Conservation (phyloP, 1,140 invertebrate species). For the Ceratina australensis region DNA sequence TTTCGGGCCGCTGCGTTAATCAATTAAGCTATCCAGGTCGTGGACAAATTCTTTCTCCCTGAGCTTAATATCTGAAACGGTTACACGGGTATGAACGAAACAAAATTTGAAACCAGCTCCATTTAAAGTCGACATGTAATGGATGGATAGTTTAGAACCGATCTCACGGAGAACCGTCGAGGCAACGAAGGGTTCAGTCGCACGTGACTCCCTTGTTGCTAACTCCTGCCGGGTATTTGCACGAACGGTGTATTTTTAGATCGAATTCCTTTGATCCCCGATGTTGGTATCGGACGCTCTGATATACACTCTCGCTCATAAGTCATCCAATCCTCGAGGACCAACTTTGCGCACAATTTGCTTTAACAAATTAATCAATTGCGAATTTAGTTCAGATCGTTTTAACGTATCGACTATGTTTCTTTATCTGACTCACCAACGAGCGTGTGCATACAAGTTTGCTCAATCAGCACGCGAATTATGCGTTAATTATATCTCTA, state of each 20-base stretch:
- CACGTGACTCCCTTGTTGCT: not conserved
- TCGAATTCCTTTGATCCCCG: slow-evolving; percentile 5
- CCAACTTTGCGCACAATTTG: too few relatives aligned
- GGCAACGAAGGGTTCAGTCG: not conserved
- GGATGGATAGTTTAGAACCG: not conserved
- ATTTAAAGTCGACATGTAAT: too few relatives aligned
- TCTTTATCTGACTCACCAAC: too few relatives aligned
- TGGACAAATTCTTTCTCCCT: slow-evolving; percentile 17
- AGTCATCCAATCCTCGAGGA: too few relatives aligned
- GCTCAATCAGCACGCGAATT: slow-evolving; percentile 24
- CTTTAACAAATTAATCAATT: too few relatives aligned
- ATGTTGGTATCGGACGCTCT: not conserved
- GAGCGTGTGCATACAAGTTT: not conserved
- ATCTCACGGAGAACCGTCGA: not conserved
- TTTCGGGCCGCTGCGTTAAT: not conserved
- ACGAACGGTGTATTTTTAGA: slow-evolving; percentile 3
- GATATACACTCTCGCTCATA: not conserved
- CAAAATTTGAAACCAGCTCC: too few relatives aligned
- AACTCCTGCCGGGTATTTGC: not conserved
- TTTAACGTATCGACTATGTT: too few relatives aligned
- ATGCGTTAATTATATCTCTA: slow-evolving; percentile 27
- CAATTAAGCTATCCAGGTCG: slow-evolving; percentile 26
- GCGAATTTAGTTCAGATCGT: too few relatives aligned
- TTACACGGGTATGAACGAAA: too few relatives aligned
- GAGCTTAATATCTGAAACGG: not conserved